These are phyloP conservation scores for Litoditis marina DNA, from an alignment of 2,888 invertebrate genomes.

Conservation along the genomic window DNA sequence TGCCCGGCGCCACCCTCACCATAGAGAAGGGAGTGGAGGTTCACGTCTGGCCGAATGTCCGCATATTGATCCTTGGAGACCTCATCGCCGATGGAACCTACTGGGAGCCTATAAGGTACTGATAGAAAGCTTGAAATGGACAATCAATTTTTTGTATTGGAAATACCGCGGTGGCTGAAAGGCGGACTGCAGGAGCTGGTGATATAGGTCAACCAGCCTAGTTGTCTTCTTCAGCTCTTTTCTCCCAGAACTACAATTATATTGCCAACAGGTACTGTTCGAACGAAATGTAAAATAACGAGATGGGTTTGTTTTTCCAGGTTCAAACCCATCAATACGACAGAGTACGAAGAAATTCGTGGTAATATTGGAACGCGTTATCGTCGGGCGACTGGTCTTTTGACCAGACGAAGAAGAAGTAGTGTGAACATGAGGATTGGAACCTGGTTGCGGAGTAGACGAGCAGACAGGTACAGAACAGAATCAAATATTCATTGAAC, in stretches of 20 bases:
- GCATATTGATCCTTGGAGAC: conserved; percentile 74
- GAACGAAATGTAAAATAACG: too few relatives aligned
- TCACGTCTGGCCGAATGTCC: conserved; percentile 88
- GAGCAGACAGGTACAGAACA: conserved; percentile 12
- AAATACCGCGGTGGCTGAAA: too few relatives aligned
- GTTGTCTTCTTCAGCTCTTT: too few relatives aligned
- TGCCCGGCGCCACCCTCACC: conserved; percentile 84
- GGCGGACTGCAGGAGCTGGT: too few relatives aligned
- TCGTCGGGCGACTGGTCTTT: conserved; percentile 16
- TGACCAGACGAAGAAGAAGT: conserved; percentile 12
- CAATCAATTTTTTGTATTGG: too few relatives aligned
- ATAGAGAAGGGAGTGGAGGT: conserved; percentile 77
- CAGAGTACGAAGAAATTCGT: conserved; percentile 48
- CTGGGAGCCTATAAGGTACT: conserved; percentile 63
- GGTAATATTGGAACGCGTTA: conserved; percentile 47
- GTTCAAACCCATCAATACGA: conserved; percentile 61
- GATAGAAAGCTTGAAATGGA: too few relatives aligned
- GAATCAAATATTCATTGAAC: too few relatives aligned
- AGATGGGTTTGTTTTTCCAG: conserved; percentile 8
- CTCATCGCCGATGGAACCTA: conserved; percentile 81
- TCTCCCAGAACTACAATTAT: too few relatives aligned
- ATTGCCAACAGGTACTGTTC: too few relatives aligned
- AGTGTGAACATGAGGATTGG: conserved; percentile 9
- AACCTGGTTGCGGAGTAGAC: conserved; percentile 17
- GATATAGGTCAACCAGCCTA: too few relatives aligned